Evolutionary conservation across 2,888 invertebrate species (phyloP), one percentile per base, ranked within the genome.

Genomic region (Agrotis clavis): DNA sequence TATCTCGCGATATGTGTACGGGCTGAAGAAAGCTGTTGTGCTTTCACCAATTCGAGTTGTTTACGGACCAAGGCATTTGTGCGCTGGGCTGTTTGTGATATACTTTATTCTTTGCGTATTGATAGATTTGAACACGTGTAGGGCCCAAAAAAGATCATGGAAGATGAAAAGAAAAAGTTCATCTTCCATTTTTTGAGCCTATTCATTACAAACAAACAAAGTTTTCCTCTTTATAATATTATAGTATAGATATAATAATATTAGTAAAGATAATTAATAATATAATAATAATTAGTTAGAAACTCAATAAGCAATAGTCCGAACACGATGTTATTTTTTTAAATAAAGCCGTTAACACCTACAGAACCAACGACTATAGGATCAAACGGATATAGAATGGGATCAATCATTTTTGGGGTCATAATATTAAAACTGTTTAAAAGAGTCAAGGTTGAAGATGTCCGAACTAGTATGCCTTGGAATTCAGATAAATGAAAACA

Each of bases 341-440:
- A 14, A 30, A 47, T 67, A 14, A 25, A 25, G 25, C 19, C n/a
- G 21, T 16, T 19, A 19, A 21, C 25, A 25, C 25, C 25, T 25
- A 25, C 25, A 25, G 25, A 25, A 25, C 25, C 25, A 25, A 25
- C 25, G 25, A 2, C 25, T 25, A 25, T 25, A 25, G 25, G 25
- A 53, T n/a, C 6, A 11, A 13, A 7, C 19, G 30, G 30, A 18
- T 65, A 48, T 19, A 30, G 9, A 65, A 67, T 35, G 9, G 4
- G 11, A 66, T 48, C 6, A 21, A 21, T 35, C 4, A 11, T 50
- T 35, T 48, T 65, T 30, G 19, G 14, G 14, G 18, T 19, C 9
- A 19, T 69, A 21, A 16, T n/a, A 35, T 30, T n/a, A 21, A 60
- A 61, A 25, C 30, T 30, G 25, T 53, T 71, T 16, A 47, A n/a